phyloP scores from a whole-genome alignment of 2,797 vertebrate genomes.

The Sebastes reedi region DNA sequence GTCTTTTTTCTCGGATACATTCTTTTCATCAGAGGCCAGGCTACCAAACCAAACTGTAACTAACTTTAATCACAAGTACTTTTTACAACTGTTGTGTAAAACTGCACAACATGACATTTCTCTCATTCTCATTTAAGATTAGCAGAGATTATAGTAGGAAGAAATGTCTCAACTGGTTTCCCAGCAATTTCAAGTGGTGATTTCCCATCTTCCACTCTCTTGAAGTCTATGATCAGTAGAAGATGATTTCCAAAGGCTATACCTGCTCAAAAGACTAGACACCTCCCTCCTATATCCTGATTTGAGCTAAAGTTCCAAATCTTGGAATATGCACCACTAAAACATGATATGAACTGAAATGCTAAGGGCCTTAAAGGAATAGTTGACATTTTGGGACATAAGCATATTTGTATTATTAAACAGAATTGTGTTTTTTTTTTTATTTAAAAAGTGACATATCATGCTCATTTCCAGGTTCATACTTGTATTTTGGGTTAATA shows the following conservation, averaged over 20 bases:
- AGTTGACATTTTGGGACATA: background rate
- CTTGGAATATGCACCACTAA: background rate
- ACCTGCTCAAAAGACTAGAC: background rate
- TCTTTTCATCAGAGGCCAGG: background rate
- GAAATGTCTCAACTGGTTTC: background rate
- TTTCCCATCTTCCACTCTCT: background rate
- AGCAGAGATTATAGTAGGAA: background rate
- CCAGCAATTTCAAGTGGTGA: background rate
- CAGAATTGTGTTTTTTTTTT: background rate
- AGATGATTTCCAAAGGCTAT: background rate
- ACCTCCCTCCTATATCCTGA: fast-evolving
- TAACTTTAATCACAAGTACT: background rate
- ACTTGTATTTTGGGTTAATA: too few species aligned
- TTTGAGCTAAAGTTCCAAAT: background rate
- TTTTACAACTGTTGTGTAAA: background rate
- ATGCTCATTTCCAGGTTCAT: too few species aligned
- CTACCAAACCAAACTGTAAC: background rate
- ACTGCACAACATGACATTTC: background rate
- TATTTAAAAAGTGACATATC: too few species aligned
- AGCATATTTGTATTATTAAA: background rate
- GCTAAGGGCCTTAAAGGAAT: background rate
- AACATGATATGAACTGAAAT: background rate
- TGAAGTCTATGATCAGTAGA: background rate
- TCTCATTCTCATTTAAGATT: background rate
- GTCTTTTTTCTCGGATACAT: background rate